phyloP scores from a whole-genome alignment of 2,113 vertebrate genomes.

The Antennarius striatus region DNA sequence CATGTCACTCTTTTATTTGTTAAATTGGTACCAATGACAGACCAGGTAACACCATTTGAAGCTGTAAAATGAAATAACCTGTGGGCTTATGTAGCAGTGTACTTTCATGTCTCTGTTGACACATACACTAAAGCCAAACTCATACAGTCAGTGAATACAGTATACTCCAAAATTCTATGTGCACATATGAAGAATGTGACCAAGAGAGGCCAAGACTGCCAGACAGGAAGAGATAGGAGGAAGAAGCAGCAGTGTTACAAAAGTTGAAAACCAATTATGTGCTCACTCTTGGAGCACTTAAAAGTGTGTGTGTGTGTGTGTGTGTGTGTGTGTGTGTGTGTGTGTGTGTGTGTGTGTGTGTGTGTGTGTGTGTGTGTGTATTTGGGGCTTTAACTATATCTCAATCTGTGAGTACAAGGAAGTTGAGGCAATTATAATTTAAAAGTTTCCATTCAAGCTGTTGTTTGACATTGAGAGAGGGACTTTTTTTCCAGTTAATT shows the following conservation, averaged over 20 bases:
- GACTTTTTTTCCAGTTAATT: too few species aligned
- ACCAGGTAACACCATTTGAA: slow-evolving; percentile 5
- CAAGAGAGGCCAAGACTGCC: slow-evolving; percentile 1
- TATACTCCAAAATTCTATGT: slow-evolving; percentile 6
- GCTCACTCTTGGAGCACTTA: slow-evolving; percentile 43
- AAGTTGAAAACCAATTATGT: slow-evolving; percentile 65
- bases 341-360: slow-evolving; percentile 18
- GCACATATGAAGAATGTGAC: slow-evolving; percentile 8
- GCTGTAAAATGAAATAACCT: slow-evolving; percentile 15
- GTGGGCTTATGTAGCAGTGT: background rate
- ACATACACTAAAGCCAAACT: background rate
- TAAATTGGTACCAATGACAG: slow-evolving; percentile 32
- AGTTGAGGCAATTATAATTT: slow-evolving; percentile 51
- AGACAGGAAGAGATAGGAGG: slow-evolving; percentile 1
- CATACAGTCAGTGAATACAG: slow-evolving; percentile 1
- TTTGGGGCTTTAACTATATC: slow-evolving; percentile 31
- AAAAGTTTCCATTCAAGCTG: slow-evolving; percentile 34
- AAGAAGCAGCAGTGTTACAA: slow-evolving; percentile 27
- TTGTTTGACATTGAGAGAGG: slow-evolving; percentile 11
- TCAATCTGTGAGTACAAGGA: slow-evolving; percentile 38
- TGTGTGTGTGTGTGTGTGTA: slow-evolving; percentile 21
- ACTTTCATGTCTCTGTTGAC: background rate
- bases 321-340: slow-evolving; percentile 39
- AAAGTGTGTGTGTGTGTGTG: slow-evolving; percentile 31
- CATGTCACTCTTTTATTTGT: slow-evolving; percentile 34